Base-by-base conservation (phyloP, 2,888 invertebrate species). In the Leptarthrus brevirostris region DNA sequence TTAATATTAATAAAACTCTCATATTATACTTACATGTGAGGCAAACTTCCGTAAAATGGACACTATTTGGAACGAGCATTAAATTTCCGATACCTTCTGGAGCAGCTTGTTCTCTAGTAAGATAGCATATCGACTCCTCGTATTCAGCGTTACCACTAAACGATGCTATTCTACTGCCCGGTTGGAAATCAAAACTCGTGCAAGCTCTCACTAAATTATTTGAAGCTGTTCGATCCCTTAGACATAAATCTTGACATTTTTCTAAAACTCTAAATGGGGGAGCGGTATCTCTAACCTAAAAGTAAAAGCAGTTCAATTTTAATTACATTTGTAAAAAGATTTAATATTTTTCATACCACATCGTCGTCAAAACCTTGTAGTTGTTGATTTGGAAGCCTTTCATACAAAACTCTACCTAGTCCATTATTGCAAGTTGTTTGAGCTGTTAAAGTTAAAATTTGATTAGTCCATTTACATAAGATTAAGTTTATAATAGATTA, bases 381-480 rank as follows among this genome's bases (percentile, higher is more conserved):
- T 83, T 95, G 95, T 81, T 94, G 93, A 83, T 95, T 95, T 44
- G 95, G 94, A 80, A 96, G 85, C 80, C 95, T 88, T 86, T 96
- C 95, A 82, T 95, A 96, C 86, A 94, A 92, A 36, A 95, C 91
- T 82, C 94, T 89, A 47, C 96, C 96, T 82, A 93, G 89, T 73
- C 95, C 95, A 82, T 94, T 93, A 83, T 95, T 95, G 85, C 96
- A 96, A 75, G 94, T 93, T 77, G 94, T 95, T 90, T 95, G 95
- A 81, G 83, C 85, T 85, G 76, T 22, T 6, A 18, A 40, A 16
- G 20, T n/a, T n/a, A n/a, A n/a, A n/a, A n/a, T n/a, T n/a, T n/a
- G n/a, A n/a, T n/a, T n/a, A n/a, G n/a, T n/a, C n/a, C n/a, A n/a
- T n/a, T n/a, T n/a, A n/a, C n/a, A n/a, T n/a, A 22, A 4, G 16